These are phyloP conservation scores for Oceanodroma leucorhoa DNA, from an alignment of 2,797 vertebrate genomes.

Conservation along the genomic window DNA sequence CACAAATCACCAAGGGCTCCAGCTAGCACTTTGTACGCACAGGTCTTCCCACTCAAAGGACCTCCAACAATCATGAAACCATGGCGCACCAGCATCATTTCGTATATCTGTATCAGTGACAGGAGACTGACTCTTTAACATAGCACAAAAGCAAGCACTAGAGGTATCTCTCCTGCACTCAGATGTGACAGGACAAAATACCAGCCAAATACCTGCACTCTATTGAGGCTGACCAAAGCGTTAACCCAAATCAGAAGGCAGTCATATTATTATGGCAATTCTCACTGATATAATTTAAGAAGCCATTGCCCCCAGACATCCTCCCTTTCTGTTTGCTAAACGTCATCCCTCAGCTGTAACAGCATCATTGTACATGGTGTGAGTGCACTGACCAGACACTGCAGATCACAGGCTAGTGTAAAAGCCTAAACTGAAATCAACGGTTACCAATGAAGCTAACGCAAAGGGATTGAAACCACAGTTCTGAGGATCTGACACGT, in stretches of 20 bases:
- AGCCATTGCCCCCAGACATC: background rate
- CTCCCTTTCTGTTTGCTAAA: background rate
- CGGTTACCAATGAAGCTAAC: background rate
- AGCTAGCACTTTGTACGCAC: conserved; percentile 88
- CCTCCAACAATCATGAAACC: conserved; percentile 96
- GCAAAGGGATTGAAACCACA: background rate
- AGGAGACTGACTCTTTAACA: background rate
- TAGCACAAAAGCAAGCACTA: background rate
- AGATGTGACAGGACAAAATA: background rate
- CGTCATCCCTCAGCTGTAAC: background rate
- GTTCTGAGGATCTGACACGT: background rate
- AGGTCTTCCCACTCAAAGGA: conserved; percentile 89
- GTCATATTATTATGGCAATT: background rate
- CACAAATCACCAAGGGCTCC: conserved; percentile 83
- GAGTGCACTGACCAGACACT: background rate
- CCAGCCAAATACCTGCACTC: background rate
- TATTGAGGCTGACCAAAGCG: background rate
- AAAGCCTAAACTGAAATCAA: background rate
- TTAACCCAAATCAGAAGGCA: background rate
- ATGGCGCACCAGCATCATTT: conserved; percentile 95
- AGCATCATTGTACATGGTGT: background rate
- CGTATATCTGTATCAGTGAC: conserved; percentile 82
- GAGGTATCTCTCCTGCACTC: background rate
- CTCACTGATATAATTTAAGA: background rate
- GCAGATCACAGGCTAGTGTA: background rate